Percentiles rank a stretch among this genome's conserved stretches.
These are phyloP conservation scores for Danio jaintianensis DNA, from an alignment of 2,797 vertebrate species.

Conservation along the genomic window DNA sequence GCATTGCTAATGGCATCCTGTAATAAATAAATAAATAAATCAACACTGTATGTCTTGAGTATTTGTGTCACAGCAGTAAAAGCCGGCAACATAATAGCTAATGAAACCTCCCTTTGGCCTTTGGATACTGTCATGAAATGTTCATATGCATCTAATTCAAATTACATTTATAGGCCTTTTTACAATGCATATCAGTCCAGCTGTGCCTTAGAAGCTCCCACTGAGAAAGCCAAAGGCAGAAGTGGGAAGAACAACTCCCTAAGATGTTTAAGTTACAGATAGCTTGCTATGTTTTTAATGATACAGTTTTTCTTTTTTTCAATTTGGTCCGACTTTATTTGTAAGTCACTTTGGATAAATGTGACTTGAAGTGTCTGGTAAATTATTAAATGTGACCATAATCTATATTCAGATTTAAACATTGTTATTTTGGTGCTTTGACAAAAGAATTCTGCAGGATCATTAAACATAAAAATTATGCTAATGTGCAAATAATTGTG, in stretches of 20 bases:
- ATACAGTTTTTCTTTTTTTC: background rate
- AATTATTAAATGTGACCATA: too few relatives aligned
- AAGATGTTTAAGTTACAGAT: background rate
- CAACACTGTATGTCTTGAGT: background rate
- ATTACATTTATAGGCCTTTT: background rate
- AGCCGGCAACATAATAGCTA: background rate
- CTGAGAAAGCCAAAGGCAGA: background rate
- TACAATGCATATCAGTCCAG: background rate
- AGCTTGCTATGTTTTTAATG: background rate
- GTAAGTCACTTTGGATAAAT: background rate
- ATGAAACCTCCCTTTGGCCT: background rate
- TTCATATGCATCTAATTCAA: background rate
- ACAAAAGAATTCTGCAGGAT: too few relatives aligned
- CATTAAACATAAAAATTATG: too few relatives aligned
- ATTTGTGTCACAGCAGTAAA: constrained; percentile 2
- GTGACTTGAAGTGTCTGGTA: too few relatives aligned
- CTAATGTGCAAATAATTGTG: too few relatives aligned
- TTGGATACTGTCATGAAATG: background rate
- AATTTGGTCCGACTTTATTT: background rate
- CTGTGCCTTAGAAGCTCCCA: background rate
- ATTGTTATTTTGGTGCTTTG: too few relatives aligned
- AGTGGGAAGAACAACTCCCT: background rate
- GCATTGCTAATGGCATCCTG: background rate
- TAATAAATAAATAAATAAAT: background rate
- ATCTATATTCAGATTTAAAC: too few relatives aligned